phyloP scores from a whole-genome alignment of 2,797 vertebrate genomes.

The Geotrypetes seraphini region DNA sequence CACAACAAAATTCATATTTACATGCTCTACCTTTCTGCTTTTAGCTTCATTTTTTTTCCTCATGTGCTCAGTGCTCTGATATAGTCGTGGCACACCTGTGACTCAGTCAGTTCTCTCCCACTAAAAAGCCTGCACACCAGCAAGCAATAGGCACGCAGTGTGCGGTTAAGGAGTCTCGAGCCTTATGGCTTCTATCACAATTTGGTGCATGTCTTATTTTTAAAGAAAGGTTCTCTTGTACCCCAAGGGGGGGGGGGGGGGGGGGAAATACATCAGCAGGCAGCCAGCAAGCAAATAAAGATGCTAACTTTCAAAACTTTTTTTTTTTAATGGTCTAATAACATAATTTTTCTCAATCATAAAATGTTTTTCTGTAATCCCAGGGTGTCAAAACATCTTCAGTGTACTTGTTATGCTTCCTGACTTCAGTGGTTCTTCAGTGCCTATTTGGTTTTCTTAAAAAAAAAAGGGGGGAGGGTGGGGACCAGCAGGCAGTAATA shows the following conservation, averaged over 20 bases:
- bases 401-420: too few species aligned
- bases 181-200: not conserved
- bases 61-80: too few species aligned
- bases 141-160: not conserved
- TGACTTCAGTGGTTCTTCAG: not conserved
- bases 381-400: not conserved
- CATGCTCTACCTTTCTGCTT: too few species aligned
- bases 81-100: too few species aligned
- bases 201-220: not conserved
- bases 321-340: not conserved
- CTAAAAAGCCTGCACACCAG: too few species aligned
- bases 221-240: not conserved
- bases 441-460: not conserved
- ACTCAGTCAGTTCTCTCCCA: too few species aligned
- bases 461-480: not conserved
- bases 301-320: not conserved
- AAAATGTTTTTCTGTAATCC: not conserved
- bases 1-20: too few species aligned
- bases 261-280: not conserved
- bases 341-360: not conserved
- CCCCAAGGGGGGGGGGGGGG: rapidly evolving
- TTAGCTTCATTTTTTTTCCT: too few species aligned
- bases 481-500: too few species aligned
- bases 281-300: not conserved
- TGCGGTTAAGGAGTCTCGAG: not conserved